A percentile compares a stretch with the other conserved stretches of the same genome.
Conservation (phyloP, 2,797 vertebrate species). For the Amphiprion clarkii region DNA sequence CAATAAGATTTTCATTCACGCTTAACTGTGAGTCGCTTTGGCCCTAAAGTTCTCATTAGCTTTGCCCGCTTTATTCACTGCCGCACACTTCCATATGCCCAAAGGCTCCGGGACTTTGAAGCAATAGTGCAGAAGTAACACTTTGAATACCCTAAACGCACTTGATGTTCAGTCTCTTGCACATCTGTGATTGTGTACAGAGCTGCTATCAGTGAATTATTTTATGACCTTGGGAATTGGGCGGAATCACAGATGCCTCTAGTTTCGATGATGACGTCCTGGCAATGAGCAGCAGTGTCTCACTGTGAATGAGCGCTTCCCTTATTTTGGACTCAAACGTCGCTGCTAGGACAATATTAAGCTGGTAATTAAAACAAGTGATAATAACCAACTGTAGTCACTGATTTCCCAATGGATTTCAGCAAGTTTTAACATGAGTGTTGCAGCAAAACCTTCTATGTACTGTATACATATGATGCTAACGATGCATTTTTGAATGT, state of each 20-base stretch:
- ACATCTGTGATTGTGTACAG: slow-evolving; percentile 77
- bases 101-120: slow-evolving; percentile 62
- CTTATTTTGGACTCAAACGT: slow-evolving; percentile 60
- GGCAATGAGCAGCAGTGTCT: slow-evolving; percentile 55
- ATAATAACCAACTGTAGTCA: slow-evolving; percentile 62
- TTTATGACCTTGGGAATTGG: slow-evolving; percentile 76
- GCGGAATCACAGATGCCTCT: slow-evolving; percentile 69
- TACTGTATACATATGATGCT: slow-evolving; percentile 54
- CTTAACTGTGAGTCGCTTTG: slow-evolving; percentile 57
- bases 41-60: slow-evolving; percentile 71
- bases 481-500: slow-evolving; percentile 62
- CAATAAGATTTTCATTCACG: slow-evolving; percentile 61
- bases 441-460: slow-evolving; percentile 20
- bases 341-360: slow-evolving; percentile 59
- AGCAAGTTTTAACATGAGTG: slow-evolving; percentile 60
- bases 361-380: slow-evolving; percentile 73
- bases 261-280: slow-evolving; percentile 53
- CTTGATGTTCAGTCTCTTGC: slow-evolving; percentile 71
- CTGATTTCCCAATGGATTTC: slow-evolving; percentile 73
- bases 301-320: slow-evolving; percentile 37
- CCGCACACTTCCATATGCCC: slow-evolving; percentile 67
- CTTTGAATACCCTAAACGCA: slow-evolving; percentile 68
- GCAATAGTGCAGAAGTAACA: slow-evolving; percentile 78
- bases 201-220: slow-evolving; percentile 73
- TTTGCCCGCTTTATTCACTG: slow-evolving; percentile 57